Conservation (phyloP, 2,113 vertebrate genomes). For the Hypomesus transpacificus region DNA sequence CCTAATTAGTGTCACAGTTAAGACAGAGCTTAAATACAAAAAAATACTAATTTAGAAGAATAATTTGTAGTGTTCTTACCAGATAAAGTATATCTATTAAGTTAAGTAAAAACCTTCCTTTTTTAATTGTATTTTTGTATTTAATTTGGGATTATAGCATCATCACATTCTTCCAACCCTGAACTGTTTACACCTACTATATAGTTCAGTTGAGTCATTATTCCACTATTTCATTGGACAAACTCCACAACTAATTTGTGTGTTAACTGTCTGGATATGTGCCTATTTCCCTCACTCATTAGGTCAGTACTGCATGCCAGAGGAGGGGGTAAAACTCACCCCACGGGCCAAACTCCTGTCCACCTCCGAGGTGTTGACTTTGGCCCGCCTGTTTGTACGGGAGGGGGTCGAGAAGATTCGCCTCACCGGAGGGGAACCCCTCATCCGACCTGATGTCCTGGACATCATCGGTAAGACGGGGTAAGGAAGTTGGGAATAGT, state of each 20-base stretch:
- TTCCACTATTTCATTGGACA: too few species aligned
- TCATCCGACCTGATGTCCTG: slow-evolving; percentile 89
- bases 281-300: neutral
- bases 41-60: neutral
- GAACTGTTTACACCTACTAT: neutral
- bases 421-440: slow-evolving; percentile 92
- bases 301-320: slow-evolving; percentile 99
- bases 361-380: slow-evolving; percentile 80
- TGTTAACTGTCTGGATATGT: neutral
- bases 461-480: slow-evolving; percentile 83
- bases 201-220: too few species aligned
- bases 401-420: slow-evolving; percentile 95
- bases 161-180: neutral
- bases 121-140: neutral
- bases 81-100: neutral
- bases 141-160: too few species aligned
- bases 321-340: slow-evolving; percentile 89
- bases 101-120: neutral
- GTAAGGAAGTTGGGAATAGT: neutral
- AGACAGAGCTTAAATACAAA: neutral
- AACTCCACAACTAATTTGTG: too few species aligned
- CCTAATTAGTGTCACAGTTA: neutral
- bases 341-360: slow-evolving; percentile 83
- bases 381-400: slow-evolving; percentile 88
- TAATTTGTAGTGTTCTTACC: too few species aligned